Conservation (phyloP, 2,113 vertebrate species). For the Hassar affinis region DNA sequence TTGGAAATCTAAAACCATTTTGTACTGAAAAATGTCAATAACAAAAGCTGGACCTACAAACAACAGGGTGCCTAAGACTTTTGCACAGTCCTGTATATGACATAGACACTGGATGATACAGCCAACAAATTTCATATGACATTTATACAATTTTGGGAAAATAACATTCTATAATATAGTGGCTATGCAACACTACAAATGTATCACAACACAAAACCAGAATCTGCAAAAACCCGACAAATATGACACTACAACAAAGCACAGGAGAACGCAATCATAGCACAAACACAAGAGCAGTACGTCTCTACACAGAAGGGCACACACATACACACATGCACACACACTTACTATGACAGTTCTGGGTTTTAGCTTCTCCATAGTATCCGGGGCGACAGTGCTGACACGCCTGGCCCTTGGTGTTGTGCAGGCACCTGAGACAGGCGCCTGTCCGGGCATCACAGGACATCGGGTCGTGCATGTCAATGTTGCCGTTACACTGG, state of each 20-base stretch:
- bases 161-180: not conserved
- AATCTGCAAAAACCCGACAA: not conserved
- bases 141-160: not conserved
- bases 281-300: not conserved
- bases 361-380: constrained; percentile 81
- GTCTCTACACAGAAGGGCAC: not conserved
- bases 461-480: constrained; percentile 81
- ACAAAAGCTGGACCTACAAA: no score
- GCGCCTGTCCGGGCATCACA: constrained; percentile 80
- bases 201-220: not conserved
- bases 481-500: constrained; percentile 89
- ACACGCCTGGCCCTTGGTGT: constrained; percentile 85
- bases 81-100: not conserved
- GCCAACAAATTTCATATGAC: not conserved
- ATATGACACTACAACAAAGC: not conserved
- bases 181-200: not conserved
- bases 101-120: not conserved
- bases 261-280: not conserved
- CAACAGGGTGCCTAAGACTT: no score
- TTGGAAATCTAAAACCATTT: no score
- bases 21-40: no score
- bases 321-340: constrained; percentile 6
- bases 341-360: constrained; percentile 91
- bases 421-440: constrained; percentile 86
- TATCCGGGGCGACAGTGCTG: constrained; percentile 84